A percentile compares a stretch with the other conserved stretches of the same genome.
These are phyloP conservation scores for Bellardia bayeri DNA, from an alignment of 2,888 invertebrate species.

Conservation along the genomic window DNA sequence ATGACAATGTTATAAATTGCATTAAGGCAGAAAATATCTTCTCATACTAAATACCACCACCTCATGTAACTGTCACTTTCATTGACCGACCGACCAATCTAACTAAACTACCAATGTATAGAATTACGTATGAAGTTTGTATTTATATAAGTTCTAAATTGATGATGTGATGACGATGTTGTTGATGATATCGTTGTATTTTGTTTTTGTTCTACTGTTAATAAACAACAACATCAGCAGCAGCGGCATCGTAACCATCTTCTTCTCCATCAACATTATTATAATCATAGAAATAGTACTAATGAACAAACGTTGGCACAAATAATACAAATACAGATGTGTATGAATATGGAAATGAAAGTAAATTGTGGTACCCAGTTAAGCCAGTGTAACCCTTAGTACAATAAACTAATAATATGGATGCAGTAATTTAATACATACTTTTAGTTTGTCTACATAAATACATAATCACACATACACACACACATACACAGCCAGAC, in stretches of 20 bases:
- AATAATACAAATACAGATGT: background rate
- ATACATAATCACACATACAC: background rate
- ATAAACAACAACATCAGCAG: background rate
- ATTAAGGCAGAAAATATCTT: slow-evolving; percentile 20
- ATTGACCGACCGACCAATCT: background rate
- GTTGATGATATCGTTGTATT: slow-evolving; percentile 38
- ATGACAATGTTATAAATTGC: slow-evolving; percentile 39
- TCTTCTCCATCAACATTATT: slow-evolving; percentile 33
- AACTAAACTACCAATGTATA: background rate
- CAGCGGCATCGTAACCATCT: slow-evolving; percentile 17
- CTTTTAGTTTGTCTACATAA: slow-evolving; percentile 19
- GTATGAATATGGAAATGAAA: slow-evolving; percentile 46
- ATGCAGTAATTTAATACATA: slow-evolving; percentile 64
- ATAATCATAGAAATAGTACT: slow-evolving; percentile 12
- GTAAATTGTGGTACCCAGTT: slow-evolving; percentile 62
- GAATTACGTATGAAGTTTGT: slow-evolving; percentile 28
- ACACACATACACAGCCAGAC: background rate
- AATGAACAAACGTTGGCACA: slow-evolving; percentile 32
- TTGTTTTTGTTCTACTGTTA: background rate
- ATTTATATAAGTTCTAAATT: slow-evolving; percentile 39
- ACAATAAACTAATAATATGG: slow-evolving; percentile 68
- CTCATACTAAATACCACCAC: background rate
- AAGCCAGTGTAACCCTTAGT: slow-evolving; percentile 44
- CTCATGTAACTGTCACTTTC: background rate
- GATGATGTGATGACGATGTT: slow-evolving; percentile 50